These are phyloP conservation scores for Pagetopsis macropterus DNA, from an alignment of 2,797 vertebrate genomes.

Conservation along the genomic window DNA sequence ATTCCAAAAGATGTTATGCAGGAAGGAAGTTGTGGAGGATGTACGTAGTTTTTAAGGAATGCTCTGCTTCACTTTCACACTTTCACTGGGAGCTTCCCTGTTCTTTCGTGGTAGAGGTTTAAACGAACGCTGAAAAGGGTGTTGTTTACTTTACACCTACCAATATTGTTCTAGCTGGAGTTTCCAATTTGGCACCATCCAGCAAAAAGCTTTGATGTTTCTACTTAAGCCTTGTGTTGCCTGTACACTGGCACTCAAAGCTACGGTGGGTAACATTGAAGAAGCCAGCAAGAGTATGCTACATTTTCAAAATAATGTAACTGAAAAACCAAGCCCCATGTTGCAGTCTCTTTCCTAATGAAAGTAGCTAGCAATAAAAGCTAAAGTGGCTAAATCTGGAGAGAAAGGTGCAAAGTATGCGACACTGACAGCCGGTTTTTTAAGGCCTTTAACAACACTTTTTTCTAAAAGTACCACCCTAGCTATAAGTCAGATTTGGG, in stretches of 20 bases:
- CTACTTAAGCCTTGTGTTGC: background rate
- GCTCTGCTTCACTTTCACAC: slow-evolving; percentile 11
- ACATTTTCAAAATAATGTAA: no score
- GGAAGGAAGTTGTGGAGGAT: slow-evolving; percentile 5
- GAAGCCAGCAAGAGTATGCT: no score
- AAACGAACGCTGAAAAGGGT: slow-evolving; percentile 5
- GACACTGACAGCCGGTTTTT: no score
- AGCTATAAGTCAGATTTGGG: background rate
- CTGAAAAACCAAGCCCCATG: no score
- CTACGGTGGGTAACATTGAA: no score
- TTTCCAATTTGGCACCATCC: slow-evolving; percentile 1
- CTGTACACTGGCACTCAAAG: background rate
- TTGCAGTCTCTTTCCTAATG: no score
- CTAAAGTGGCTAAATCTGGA: no score
- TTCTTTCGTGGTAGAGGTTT: background rate
- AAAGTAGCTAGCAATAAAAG: no score
- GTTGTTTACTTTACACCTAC: slow-evolving; percentile 6
- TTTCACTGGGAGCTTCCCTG: background rate
- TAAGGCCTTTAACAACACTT: no score
- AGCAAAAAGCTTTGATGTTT: background rate
- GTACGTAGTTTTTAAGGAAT: slow-evolving; percentile 11
- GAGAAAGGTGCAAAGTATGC: no score
- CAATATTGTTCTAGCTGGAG: background rate
- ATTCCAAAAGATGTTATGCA: slow-evolving; percentile 38
- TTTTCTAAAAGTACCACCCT: no score